phyloP scores from a whole-genome alignment of 2,797 vertebrate genomes.

The Thripadectes ignobilis region DNA sequence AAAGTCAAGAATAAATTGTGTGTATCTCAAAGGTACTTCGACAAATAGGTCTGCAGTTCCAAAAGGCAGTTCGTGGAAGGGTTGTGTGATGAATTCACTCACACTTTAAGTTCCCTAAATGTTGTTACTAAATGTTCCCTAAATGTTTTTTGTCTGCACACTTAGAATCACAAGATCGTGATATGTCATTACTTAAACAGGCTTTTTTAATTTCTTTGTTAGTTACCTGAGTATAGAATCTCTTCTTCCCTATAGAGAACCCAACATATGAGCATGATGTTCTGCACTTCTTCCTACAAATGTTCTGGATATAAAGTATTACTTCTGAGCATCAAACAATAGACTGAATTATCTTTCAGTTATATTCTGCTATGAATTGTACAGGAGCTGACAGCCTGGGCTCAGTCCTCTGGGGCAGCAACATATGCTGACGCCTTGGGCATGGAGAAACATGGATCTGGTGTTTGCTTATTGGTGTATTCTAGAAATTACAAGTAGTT shows the following conservation, averaged over 20 bases:
- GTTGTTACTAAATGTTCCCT: neutral
- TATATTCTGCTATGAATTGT: neutral
- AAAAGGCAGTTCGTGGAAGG: neutral
- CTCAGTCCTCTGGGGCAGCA: neutral
- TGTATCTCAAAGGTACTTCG: neutral
- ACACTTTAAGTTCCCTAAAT: neutral
- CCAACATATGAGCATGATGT: neutral
- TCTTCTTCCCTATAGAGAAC: neutral
- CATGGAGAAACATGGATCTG: neutral
- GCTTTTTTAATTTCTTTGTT: neutral
- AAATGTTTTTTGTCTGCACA: neutral
- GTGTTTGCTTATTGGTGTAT: neutral
- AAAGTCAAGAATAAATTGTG: neutral
- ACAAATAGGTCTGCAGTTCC: neutral
- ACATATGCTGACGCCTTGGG: neutral
- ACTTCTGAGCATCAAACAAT: neutral
- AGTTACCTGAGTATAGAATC: neutral
- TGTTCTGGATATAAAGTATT: neutral
- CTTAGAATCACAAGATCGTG: neutral
- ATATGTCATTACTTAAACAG: neutral
- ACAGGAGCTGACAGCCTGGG: neutral
- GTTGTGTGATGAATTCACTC: neutral
- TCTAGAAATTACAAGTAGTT: neutral
- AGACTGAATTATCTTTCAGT: neutral
- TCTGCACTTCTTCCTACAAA: neutral